These are phyloP conservation scores for Sinelater perroti DNA, from an alignment of 2,888 invertebrate genomes.

Conservation along the genomic window DNA sequence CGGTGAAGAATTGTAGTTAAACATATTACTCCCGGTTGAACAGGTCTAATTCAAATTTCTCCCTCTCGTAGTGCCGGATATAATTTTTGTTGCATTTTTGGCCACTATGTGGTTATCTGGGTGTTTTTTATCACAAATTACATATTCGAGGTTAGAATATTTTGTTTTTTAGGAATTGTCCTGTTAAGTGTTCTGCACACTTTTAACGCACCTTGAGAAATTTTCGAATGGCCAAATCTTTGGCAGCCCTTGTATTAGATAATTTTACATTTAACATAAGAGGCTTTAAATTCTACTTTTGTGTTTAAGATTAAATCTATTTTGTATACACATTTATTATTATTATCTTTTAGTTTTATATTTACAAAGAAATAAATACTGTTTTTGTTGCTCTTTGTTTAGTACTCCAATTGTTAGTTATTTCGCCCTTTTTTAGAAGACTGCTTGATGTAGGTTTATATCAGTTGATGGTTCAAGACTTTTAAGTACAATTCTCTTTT, in stretches of 20 bases:
- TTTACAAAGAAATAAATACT: too few relatives aligned
- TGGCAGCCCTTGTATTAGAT: constrained; percentile 11
- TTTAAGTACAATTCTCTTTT: background rate
- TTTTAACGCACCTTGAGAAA: background rate
- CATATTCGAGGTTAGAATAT: too few relatives aligned
- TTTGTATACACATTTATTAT: constrained; percentile 11
- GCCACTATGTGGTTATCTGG: background rate
- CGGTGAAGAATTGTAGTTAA: too few relatives aligned
- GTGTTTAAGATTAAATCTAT: constrained; percentile 9
- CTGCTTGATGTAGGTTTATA: too few relatives aligned
- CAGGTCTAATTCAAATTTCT: background rate
- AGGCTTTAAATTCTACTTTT: constrained; percentile 14
- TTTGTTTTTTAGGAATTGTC: too few relatives aligned
- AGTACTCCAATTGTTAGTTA: too few relatives aligned
- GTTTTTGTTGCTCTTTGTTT: background rate
- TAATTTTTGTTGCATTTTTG: constrained; percentile 4
- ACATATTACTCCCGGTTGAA: too few relatives aligned
- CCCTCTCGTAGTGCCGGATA: constrained; percentile 1
- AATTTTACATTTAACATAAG: constrained; percentile 17
- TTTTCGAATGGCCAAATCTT: constrained; percentile 6
- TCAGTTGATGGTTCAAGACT: too few relatives aligned
- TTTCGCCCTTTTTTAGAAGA: too few relatives aligned
- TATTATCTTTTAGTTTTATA: constrained; percentile 6
- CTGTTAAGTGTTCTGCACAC: background rate
- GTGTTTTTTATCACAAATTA: background rate